Base-by-base conservation (phyloP, 2,888 invertebrate species). In the Stramonita haemastoma region DNA sequence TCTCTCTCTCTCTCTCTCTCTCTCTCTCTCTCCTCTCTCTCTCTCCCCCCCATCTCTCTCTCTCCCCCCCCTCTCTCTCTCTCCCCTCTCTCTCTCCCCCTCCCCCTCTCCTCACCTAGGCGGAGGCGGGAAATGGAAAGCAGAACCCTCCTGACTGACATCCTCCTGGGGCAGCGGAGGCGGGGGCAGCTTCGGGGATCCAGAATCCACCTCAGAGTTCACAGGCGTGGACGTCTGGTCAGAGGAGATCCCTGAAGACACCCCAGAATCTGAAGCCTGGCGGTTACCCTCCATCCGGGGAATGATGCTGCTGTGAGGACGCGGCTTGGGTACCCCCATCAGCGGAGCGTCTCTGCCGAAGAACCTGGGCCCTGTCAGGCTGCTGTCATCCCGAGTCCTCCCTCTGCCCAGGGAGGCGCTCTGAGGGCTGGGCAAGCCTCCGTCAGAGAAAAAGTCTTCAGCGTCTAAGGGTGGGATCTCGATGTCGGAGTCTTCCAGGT, bases 361-460 rank as follows among this genome's bases (percentile, higher is more conserved):
- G 32, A 89, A 73, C 19, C 89, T 29, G 70, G 60, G 89, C 22
- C 85, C 89, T 29, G 36, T 36, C 17, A 89, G 29, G 22, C 66
- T 89, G 83, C 79, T 60, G 70, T 86, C 87, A 8, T 86, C 89
- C 5, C 81, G 87, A 13, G 22, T 87, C 22, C 15, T 26, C 26
- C 77, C 60, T 32, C 87, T 60, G 5, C 87, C 73, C 17, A 89
- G 46, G 0, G 89, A 87, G 8, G 83, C 19, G 29, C 36, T 79
- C 34, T 89, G 66, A 29, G 94, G 94, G 22, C 93, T 90, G 2
- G 94, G 93, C 29, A 94, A 89, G 81, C 94, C 93, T 26, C 92
- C 91, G 88, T 94, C 93, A 11, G 94, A 94, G 79, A 93, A 81
- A 19, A 93, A 90, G 87, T 94, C 94, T 22, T 92, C 93, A 36